Conservation (phyloP, 1,140 invertebrate species). For the Hylyphantes graminicola region DNA sequence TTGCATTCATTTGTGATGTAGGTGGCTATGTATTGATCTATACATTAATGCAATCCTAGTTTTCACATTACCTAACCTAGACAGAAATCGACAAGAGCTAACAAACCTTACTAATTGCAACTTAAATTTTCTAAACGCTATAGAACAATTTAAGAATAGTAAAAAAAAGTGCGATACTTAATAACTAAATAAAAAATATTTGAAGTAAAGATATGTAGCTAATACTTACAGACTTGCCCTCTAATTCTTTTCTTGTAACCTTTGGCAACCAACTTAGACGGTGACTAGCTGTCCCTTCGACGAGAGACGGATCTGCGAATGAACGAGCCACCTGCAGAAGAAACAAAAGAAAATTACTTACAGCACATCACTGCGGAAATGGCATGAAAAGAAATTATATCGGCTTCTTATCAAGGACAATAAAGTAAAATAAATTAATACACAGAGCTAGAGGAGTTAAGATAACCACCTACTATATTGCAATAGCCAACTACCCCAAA, state of each 20-base stretch:
- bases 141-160: neutral
- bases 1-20: too few species aligned
- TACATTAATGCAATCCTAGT: too few species aligned
- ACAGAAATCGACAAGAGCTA: neutral
- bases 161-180: neutral
- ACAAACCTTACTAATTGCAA: neutral
- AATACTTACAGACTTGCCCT: slow-evolving; percentile 31
- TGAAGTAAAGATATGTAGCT: neutral
- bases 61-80: neutral
- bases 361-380: too few species aligned
- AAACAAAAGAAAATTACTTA: neutral
- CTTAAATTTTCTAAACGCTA: neutral
- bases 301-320: slow-evolving; percentile 46
- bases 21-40: too few species aligned
- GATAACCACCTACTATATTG: too few species aligned
- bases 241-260: neutral
- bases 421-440: too few species aligned
- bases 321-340: slow-evolving; percentile 1
- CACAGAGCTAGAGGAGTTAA: too few species aligned
- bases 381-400: too few species aligned
- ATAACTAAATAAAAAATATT: neutral
- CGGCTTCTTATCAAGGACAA: too few species aligned
- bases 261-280: slow-evolving; percentile 51
- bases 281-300: slow-evolving; percentile 19
- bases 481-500: too few species aligned